A percentile compares a stretch with the other conserved stretches of the same genome.
Evolutionary conservation across 2,888 invertebrate genomes (phyloP).

Genomic region (Barypeithes pellucidus): DNA sequence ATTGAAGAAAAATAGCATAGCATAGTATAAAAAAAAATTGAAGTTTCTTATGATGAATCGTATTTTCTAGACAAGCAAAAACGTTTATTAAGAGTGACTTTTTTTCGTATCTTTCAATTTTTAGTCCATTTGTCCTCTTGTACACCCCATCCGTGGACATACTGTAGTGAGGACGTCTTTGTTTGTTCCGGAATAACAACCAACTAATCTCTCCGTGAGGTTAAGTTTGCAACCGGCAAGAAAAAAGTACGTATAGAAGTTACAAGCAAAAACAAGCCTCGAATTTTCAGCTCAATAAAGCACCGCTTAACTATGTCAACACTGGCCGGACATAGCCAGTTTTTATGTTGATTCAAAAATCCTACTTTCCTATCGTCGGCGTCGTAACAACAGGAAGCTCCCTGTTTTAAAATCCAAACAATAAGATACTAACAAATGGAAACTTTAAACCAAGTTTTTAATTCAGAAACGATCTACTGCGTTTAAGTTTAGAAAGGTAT

Average conservation of each 20-base stretch:
- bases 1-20: too few species aligned
- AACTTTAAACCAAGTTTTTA: conserved; percentile 3
- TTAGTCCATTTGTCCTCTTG: too few species aligned
- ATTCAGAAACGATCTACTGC: not conserved
- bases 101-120: too few species aligned
- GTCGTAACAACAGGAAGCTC: not conserved
- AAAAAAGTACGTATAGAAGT: not conserved
- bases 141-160: too few species aligned
- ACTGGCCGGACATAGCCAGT: not conserved
- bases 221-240: too few species aligned
- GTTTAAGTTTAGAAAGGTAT: conserved; percentile 1
- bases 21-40: too few species aligned
- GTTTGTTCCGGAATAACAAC: too few species aligned
- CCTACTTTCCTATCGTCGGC: not conserved
- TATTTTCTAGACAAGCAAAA: too few species aligned
- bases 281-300: not conserved
- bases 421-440: not conserved
- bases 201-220: too few species aligned
- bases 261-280: not conserved
- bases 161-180: too few species aligned
- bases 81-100: too few species aligned
- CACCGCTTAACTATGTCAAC: not conserved
- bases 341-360: not conserved
- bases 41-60: too few species aligned
- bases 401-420: not conserved